These are phyloP conservation scores for Pelodytes ibericus DNA, from an alignment of 2,797 vertebrate species.

Conservation along the genomic window DNA sequence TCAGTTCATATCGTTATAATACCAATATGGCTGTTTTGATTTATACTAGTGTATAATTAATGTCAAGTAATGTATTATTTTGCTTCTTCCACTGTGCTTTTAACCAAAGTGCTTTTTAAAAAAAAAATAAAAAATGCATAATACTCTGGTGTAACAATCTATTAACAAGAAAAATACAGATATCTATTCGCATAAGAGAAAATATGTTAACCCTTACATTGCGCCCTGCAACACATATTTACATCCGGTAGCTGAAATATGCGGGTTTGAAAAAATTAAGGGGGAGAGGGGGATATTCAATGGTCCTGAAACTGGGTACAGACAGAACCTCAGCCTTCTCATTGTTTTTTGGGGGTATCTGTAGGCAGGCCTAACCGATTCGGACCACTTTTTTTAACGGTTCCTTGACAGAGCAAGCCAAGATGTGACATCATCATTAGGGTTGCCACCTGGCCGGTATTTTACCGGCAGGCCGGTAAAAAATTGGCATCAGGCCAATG, in stretches of 20 bases:
- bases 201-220: conserved; percentile 36
- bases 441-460: too few species aligned
- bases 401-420: too few species aligned
- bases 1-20: conserved; percentile 57
- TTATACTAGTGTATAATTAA: conserved; percentile 55
- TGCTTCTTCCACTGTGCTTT: conserved; percentile 56
- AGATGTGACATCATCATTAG: too few species aligned
- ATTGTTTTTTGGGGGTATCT: too few species aligned
- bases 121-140: conserved; percentile 47
- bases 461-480: too few species aligned
- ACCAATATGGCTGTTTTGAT: conserved; percentile 57
- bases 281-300: too few species aligned
- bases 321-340: too few species aligned
- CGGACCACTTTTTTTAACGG: too few species aligned
- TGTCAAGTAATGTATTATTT: conserved; percentile 58
- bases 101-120: conserved; percentile 55
- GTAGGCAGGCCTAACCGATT: too few species aligned
- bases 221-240: neutral
- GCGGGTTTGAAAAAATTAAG: too few species aligned
- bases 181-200: conserved; percentile 48
- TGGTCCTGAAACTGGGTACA: too few species aligned
- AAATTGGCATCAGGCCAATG: too few species aligned
- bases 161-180: conserved; percentile 53
- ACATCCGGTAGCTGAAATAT: neutral
- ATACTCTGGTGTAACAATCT: conserved; percentile 53